Evolutionary conservation across 2,113 vertebrate genomes (phyloP).

Genomic region (Nanorana parkeri): DNA sequence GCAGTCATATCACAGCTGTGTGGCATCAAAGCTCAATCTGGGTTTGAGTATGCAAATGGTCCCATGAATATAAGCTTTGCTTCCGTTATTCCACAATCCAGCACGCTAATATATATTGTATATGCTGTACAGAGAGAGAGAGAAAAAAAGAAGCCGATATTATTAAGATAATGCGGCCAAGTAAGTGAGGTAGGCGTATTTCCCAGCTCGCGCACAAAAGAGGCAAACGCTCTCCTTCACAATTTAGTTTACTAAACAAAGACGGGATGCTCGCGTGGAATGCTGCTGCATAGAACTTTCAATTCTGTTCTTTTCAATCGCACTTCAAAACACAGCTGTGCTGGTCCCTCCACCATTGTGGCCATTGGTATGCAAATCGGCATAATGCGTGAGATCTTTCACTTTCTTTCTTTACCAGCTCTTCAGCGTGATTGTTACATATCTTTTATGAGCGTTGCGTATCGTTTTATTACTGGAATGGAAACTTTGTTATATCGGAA

Average conservation of each 20-base stretch:
- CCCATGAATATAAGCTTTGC: constrained; percentile 52
- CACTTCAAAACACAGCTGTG: constrained; percentile 56
- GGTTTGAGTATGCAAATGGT: constrained; percentile 56
- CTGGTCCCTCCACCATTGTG: constrained; percentile 43
- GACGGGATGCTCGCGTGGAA: constrained; percentile 28
- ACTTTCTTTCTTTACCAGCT: constrained; percentile 48
- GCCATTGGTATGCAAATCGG: constrained; percentile 55
- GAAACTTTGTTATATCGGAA: not conserved
- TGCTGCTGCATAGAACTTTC: constrained; percentile 48
- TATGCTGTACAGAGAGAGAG: constrained; percentile 11
- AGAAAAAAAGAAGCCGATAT: constrained; percentile 49
- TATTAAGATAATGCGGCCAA: constrained; percentile 56
- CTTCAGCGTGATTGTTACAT: constrained; percentile 60
- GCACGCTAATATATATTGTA: constrained; percentile 52
- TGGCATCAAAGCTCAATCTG: constrained; percentile 56
- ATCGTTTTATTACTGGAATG: not conserved
- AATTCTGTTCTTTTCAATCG: constrained; percentile 54
- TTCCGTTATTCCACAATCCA: constrained; percentile 47
- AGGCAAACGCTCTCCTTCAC: constrained; percentile 46
- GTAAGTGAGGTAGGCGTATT: constrained; percentile 53
- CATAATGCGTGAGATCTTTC: constrained; percentile 52
- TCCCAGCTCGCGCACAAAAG: constrained; percentile 44
- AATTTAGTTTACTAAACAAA: constrained; percentile 55
- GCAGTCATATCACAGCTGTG: constrained; percentile 58
- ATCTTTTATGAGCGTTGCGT: constrained; percentile 60